Conservation (phyloP, 1,140 invertebrate species). For the Eumaeus atala region DNA sequence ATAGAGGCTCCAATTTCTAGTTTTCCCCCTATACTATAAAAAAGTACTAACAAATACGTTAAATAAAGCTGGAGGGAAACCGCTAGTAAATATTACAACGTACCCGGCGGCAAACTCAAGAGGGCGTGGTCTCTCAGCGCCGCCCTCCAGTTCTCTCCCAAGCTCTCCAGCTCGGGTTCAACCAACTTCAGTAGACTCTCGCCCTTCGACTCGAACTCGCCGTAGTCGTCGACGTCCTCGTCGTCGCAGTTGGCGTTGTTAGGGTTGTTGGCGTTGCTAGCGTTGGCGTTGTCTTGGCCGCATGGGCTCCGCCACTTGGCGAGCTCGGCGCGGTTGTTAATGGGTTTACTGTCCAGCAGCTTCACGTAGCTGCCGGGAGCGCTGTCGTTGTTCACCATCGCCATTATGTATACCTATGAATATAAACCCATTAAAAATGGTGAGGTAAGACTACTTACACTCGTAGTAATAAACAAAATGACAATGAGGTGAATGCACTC, state of each 20-base stretch:
- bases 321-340: constrained; percentile 50
- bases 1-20: too few relatives aligned
- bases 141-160: constrained; percentile 95
- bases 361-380: constrained; percentile 77
- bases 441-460: too few relatives aligned
- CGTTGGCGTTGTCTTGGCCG: constrained; percentile 45
- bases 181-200: constrained; percentile 93
- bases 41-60: too few relatives aligned
- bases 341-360: constrained; percentile 55
- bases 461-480: too few relatives aligned
- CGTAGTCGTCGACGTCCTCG: constrained; percentile 78
- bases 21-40: too few relatives aligned
- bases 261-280: constrained; percentile 40
- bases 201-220: constrained; percentile 82
- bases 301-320: constrained; percentile 53
- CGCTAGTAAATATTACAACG: constrained; percentile 23
- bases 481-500: too few relatives aligned
- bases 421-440: not conserved
- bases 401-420: constrained; percentile 91
- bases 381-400: constrained; percentile 87
- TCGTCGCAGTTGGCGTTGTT: not conserved
- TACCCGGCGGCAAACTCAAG: constrained; percentile 91
- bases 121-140: constrained; percentile 96
- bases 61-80: too few relatives aligned
- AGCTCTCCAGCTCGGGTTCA: constrained; percentile 91